Evolutionary conservation across 2,888 invertebrate species (phyloP).

Genomic region (Caenorhabditis doughertyi): DNA sequence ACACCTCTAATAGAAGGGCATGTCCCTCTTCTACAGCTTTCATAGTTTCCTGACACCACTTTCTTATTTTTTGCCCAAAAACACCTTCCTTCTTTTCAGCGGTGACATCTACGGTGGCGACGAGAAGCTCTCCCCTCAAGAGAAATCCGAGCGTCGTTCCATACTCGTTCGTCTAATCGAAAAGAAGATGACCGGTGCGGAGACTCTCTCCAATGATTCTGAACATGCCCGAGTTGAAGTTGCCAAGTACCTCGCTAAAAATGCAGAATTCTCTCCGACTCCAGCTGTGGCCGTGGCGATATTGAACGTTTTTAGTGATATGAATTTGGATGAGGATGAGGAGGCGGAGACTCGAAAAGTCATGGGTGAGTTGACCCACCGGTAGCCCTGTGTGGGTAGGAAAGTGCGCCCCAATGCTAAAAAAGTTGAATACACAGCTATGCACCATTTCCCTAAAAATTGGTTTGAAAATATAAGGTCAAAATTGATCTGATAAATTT

Average conservation of each 20-base stretch:
- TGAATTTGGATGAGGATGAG: slow-evolving; percentile 43
- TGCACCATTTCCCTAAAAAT: too few relatives aligned
- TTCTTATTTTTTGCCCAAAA: not conserved
- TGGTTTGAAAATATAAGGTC: too few relatives aligned
- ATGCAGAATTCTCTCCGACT: slow-evolving; percentile 39
- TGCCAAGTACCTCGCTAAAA: slow-evolving; percentile 28
- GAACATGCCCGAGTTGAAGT: slow-evolving; percentile 32
- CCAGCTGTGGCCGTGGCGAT: slow-evolving; percentile 41
- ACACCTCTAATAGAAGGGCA: too few relatives aligned
- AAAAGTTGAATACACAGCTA: too few relatives aligned
- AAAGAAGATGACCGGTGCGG: slow-evolving; percentile 24
- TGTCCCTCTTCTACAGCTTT: too few relatives aligned
- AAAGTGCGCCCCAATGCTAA: too few relatives aligned
- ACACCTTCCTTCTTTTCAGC: slow-evolving; percentile 8
- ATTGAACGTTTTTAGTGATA: slow-evolving; percentile 51
- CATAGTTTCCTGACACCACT: too few relatives aligned
- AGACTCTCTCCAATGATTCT: slow-evolving; percentile 25
- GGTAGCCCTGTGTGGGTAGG: not conserved
- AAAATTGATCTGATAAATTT: not conserved
- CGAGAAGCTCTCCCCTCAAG: slow-evolving; percentile 30
- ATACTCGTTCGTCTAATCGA: slow-evolving; percentile 31
- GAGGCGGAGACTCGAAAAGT: slow-evolving; percentile 13
- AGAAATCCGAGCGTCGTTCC: slow-evolving; percentile 19
- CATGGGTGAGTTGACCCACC: slow-evolving; percentile 51
- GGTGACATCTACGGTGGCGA: slow-evolving; percentile 43